Evolutionary conservation across 2,113 vertebrate genomes (phyloP).

Genomic region (Podocnemis expansa): DNA sequence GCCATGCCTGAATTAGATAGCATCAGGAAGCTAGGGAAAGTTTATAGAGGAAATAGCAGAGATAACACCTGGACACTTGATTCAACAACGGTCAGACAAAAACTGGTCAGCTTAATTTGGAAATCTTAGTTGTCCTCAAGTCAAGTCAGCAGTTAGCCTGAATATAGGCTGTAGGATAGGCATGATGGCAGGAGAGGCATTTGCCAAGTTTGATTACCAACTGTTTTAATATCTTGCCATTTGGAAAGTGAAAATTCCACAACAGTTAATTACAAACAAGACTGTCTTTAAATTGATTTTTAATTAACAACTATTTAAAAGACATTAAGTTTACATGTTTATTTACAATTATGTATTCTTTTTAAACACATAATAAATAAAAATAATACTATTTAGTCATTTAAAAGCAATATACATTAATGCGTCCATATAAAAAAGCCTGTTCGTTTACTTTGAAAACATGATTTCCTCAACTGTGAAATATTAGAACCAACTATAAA

Average conservation of each 20-base stretch:
- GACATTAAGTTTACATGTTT: not conserved
- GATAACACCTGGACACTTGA: not conserved
- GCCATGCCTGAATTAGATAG: not conserved
- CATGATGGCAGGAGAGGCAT: not conserved
- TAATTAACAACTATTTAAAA: not conserved
- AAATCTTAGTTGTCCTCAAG: not conserved
- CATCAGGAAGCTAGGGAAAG: not conserved
- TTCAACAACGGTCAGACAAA: no score
- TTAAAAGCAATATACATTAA: constrained; percentile 39
- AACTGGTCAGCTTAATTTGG: rapidly evolving
- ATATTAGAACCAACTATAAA: constrained; percentile 41
- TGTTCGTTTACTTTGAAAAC: constrained; percentile 50
- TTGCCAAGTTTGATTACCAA: not conserved
- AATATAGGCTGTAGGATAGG: not conserved
- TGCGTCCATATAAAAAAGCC: not conserved
- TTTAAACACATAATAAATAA: not conserved
- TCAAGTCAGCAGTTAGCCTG: not conserved
- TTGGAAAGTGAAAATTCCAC: not conserved
- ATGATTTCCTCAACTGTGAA: constrained; percentile 51
- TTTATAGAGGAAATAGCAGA: not conserved
- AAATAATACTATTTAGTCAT: not conserved
- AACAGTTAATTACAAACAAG: not conserved
- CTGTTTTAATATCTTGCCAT: not conserved
- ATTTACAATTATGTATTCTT: not conserved
- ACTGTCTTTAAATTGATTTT: not conserved